Conservation (phyloP, 2,888 invertebrate genomes). For the Thera britannica region DNA sequence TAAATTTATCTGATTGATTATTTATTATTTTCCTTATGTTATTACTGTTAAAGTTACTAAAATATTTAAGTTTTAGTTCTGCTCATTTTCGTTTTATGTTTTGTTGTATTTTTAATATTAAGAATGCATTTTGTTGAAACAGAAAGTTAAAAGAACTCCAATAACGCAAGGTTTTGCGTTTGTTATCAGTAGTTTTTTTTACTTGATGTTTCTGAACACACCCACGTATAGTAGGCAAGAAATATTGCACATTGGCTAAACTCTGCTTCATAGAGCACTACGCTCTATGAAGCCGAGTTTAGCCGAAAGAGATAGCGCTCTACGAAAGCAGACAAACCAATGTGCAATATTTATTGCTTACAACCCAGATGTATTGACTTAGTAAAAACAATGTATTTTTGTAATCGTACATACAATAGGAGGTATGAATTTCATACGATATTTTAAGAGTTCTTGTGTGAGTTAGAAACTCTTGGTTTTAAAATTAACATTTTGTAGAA, state of each 20-base stretch:
- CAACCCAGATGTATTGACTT: background rate
- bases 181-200: background rate
- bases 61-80: constrained; percentile 20
- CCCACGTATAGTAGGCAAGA: no score
- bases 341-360: no score
- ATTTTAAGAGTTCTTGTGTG: constrained; percentile 25
- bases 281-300: no score
- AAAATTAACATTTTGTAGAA: constrained; percentile 8
- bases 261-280: no score
- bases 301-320: no score
- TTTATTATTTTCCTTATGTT: background rate
- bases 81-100: constrained; percentile 23
- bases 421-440: constrained; percentile 21
- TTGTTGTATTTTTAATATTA: constrained; percentile 16
- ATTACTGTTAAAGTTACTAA: background rate
- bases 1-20: background rate
- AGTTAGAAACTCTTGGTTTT: constrained; percentile 9
- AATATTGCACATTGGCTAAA: no score
- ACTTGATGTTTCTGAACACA: no score
- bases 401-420: constrained; percentile 22
- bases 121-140: constrained; percentile 4
- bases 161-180: background rate
- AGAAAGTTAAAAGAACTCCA: constrained; percentile 4
- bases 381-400: constrained; percentile 28
- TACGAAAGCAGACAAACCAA: no score